Percentiles rank a stretch among this genome's conserved stretches.
Evolutionary conservation across 2,888 invertebrate species (phyloP).

Genomic region (Eremobia ochroleuca): DNA sequence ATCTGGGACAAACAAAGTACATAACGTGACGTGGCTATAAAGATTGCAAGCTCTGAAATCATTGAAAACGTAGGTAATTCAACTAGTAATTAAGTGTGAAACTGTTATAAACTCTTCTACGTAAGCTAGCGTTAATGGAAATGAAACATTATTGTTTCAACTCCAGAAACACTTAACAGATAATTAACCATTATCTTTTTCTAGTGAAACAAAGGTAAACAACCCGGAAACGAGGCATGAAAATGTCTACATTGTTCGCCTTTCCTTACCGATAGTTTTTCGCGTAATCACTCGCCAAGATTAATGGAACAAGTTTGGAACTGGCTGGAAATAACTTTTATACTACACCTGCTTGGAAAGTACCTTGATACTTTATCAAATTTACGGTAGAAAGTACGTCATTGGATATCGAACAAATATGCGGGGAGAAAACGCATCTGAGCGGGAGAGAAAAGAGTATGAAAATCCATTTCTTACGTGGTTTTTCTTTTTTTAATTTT

Average conservation of each 20-base stretch:
- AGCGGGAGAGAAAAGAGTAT: too few relatives aligned
- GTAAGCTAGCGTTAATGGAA: constrained; percentile 20
- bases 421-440: too few relatives aligned
- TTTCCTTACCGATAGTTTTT: constrained; percentile 45
- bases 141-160: constrained; percentile 26
- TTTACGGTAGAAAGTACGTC: too few relatives aligned
- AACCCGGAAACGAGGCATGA: constrained; percentile 46
- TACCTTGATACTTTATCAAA: too few relatives aligned
- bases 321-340: constrained; percentile 30
- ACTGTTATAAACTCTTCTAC: background rate
- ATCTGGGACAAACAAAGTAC: background rate
- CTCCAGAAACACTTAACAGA: constrained; percentile 7
- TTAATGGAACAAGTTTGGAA: constrained; percentile 53
- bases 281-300: constrained; percentile 37
- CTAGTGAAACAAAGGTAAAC: constrained; percentile 26
- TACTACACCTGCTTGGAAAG: too few relatives aligned
- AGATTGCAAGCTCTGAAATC: background rate
- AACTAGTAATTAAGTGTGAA: constrained; percentile 9
- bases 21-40: background rate
- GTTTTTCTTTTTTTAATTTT: too few relatives aligned
- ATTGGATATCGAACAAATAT: too few relatives aligned
- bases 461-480: too few relatives aligned
- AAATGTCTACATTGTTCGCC: constrained; percentile 26
- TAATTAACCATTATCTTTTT: constrained; percentile 46
- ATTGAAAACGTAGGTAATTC: background rate